phyloP scores from a whole-genome alignment of 2,888 invertebrate genomes.

The Diadromus collaris region DNA sequence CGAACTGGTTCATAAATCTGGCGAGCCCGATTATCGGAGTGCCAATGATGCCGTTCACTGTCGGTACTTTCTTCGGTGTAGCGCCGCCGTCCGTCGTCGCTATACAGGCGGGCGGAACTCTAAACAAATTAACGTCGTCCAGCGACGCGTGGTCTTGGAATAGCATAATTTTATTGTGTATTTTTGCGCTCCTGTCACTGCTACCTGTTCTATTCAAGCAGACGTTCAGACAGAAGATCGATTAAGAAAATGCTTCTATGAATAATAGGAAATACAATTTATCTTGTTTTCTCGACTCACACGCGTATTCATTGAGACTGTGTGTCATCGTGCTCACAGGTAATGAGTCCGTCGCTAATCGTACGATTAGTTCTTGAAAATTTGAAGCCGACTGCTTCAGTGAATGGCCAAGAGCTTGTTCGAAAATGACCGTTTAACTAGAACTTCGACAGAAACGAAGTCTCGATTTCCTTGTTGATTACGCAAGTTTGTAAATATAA shows the following conservation, averaged over 20 bases:
- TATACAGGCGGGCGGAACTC: conserved; percentile 98
- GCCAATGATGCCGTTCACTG: conserved; percentile 93
- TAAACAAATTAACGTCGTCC: conserved; percentile 95
- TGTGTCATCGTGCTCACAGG: not conserved
- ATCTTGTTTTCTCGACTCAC: not conserved
- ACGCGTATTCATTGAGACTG: not conserved
- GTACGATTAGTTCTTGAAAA: not conserved
- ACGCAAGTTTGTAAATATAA: conserved; percentile 4
- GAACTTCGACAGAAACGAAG: not conserved
- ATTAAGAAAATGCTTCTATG: conserved; percentile 79
- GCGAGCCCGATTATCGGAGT: conserved; percentile 98
- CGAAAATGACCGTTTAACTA: not conserved
- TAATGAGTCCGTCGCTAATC: not conserved
- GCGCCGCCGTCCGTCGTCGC: conserved; percentile 98
- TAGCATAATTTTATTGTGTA: conserved; percentile 88
- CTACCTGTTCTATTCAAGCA: conserved; percentile 94
- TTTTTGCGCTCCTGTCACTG: conserved; percentile 92
- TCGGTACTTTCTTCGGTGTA: conserved; percentile 98
- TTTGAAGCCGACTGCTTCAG: not conserved
- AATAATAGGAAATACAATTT: not conserved
- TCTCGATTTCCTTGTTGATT: not conserved
- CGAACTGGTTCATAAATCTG: conserved; percentile 99
- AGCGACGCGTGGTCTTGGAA: conserved; percentile 94
- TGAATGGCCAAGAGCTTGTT: not conserved
- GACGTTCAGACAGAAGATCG: conserved; percentile 89